Evolutionary conservation across 2,113 vertebrate species (phyloP).

Genomic region (Gavia stellata): DNA sequence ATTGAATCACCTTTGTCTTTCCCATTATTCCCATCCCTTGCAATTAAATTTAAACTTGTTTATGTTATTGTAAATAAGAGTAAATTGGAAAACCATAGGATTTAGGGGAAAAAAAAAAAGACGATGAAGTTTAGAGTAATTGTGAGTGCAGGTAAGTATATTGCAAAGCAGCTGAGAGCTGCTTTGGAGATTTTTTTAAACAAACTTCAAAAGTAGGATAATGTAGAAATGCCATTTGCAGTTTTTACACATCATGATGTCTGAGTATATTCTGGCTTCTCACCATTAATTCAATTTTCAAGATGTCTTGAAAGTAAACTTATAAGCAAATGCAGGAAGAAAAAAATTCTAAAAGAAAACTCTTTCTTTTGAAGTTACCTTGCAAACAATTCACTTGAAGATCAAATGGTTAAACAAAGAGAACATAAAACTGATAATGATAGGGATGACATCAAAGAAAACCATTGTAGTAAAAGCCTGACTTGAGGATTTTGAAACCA

Average conservation of each 20-base stretch:
- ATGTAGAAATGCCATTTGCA: neutral
- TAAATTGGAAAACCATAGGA: neutral
- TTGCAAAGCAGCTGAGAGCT: neutral
- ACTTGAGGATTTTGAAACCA: neutral
- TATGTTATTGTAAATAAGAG: neutral
- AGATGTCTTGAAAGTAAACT: neutral
- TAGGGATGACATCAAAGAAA: neutral
- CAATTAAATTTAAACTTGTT: neutral
- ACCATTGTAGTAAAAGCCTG: neutral
- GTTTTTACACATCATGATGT: neutral
- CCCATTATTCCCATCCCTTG: neutral
- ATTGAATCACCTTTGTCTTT: neutral
- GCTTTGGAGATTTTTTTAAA: neutral
- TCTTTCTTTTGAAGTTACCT: neutral
- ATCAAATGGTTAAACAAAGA: neutral
- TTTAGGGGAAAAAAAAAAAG: neutral
- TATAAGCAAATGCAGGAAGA: neutral
- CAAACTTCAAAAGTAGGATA: neutral
- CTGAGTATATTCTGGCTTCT: neutral
- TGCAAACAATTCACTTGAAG: neutral
- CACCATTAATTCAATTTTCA: neutral
- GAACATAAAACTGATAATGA: neutral
- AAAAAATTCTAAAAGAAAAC: neutral
- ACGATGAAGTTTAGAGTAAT: neutral
- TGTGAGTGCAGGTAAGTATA: neutral